phyloP scores from a whole-genome alignment of 2,888 invertebrate genomes.

The Eupeodes luniger region DNA sequence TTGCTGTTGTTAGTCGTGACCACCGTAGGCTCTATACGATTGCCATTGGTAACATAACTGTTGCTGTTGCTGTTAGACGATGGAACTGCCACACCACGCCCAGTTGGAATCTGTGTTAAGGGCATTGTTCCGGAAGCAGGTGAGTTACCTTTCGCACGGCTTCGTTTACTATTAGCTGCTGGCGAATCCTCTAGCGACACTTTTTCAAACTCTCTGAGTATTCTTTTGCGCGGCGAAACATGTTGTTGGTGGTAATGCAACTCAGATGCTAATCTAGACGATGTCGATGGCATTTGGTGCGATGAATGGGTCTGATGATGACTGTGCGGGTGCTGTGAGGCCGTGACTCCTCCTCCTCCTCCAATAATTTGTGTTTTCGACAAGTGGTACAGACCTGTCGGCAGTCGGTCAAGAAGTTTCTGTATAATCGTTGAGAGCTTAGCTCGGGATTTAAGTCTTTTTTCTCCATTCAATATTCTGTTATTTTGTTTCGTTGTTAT shows the following conservation, averaged over 20 bases:
- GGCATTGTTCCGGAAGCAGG: slow-evolving; percentile 68
- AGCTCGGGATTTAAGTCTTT: slow-evolving; percentile 82
- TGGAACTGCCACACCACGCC: slow-evolving; percentile 42
- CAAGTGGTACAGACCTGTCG: slow-evolving; percentile 80
- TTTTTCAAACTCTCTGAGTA: slow-evolving; percentile 92
- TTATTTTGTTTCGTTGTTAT: slow-evolving; percentile 60
- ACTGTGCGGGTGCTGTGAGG: slow-evolving; percentile 79
- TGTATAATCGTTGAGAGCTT: slow-evolving; percentile 83
- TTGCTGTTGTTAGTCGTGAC: slow-evolving; percentile 40
- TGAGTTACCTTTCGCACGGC: slow-evolving; percentile 84
- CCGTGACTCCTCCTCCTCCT: slow-evolving; percentile 51
- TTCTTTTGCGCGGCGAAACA: slow-evolving; percentile 93
- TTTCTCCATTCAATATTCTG: slow-evolving; percentile 77
- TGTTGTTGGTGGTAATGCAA: slow-evolving; percentile 82
- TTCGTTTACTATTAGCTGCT: slow-evolving; percentile 85
- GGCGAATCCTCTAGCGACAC: slow-evolving; percentile 87
- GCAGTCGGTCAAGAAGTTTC: slow-evolving; percentile 82
- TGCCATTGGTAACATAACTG: slow-evolving; percentile 70
- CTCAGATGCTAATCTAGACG: slow-evolving; percentile 82
- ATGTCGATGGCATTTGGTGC: slow-evolving; percentile 66
- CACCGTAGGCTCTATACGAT: slow-evolving; percentile 34
- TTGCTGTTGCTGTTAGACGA: slow-evolving; percentile 57
- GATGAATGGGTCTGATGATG: slow-evolving; percentile 75
- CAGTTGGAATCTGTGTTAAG: slow-evolving; percentile 56
- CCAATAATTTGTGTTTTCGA: slow-evolving; percentile 78